These are phyloP conservation scores for Leiothrix lutea DNA, from an alignment of 2,113 vertebrate species.

Conservation along the genomic window DNA sequence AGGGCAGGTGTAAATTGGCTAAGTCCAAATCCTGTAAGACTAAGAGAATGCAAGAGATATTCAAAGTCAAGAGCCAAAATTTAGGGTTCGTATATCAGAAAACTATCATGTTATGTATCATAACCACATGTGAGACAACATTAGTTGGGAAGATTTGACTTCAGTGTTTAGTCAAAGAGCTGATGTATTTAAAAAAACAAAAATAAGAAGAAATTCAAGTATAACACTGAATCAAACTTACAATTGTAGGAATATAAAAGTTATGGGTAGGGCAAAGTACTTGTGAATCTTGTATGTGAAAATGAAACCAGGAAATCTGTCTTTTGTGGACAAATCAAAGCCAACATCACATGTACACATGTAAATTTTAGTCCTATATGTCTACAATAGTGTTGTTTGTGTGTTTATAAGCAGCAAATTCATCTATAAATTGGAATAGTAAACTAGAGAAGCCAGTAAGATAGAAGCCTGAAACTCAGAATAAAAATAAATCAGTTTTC, in stretches of 20 bases:
- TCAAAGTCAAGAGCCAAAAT: slow-evolving; percentile 2
- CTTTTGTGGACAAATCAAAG: slow-evolving; percentile 11
- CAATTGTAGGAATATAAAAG: background rate
- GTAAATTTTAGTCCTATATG: slow-evolving; percentile 25
- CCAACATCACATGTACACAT: background rate
- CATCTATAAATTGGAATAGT: slow-evolving; percentile 28
- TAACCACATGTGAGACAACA: background rate
- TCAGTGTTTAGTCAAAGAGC: background rate
- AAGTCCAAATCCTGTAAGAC: background rate
- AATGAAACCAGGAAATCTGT: background rate
- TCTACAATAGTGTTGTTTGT: background rate
- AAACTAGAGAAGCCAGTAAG: slow-evolving; percentile 30
- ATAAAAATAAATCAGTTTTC: slow-evolving; percentile 66
- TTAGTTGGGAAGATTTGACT: background rate
- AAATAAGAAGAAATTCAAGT: background rate
- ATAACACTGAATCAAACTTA: background rate
- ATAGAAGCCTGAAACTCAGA: slow-evolving; percentile 36
- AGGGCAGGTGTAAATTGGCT: slow-evolving; percentile 25
- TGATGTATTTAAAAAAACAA: background rate
- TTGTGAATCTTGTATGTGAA: background rate
- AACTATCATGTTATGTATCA: background rate
- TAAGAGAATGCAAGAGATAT: background rate
- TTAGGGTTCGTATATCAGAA: background rate
- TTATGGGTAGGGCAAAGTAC: background rate
- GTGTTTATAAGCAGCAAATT: slow-evolving; percentile 19